phyloP scores from a whole-genome alignment of 2,113 vertebrate species.

The Theristicus caerulescens region DNA sequence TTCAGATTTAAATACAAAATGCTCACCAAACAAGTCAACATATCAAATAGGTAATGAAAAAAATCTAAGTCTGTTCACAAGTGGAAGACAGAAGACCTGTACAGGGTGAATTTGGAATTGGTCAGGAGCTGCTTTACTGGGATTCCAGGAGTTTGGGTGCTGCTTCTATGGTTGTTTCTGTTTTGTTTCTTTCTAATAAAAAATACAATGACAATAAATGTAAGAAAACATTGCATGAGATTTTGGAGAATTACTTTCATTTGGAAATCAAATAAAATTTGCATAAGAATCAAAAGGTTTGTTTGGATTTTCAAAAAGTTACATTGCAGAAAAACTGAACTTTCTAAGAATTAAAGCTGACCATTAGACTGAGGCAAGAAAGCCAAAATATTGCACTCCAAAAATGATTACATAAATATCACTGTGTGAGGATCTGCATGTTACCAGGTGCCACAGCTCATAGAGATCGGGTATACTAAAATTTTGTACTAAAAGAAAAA shows the following conservation, averaged over 20 bases:
- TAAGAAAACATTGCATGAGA: neutral
- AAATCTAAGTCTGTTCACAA: neutral
- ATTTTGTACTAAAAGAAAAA: neutral
- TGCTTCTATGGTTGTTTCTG: neutral
- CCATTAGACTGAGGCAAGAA: neutral
- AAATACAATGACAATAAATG: neutral
- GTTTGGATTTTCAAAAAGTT: neutral
- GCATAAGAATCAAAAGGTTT: neutral
- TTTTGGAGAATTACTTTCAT: neutral
- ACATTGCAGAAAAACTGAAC: neutral
- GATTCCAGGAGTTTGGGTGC: neutral
- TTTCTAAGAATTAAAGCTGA: neutral
- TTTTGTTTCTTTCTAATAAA: neutral
- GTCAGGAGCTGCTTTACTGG: neutral
- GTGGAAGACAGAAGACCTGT: neutral
- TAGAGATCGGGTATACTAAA: neutral
- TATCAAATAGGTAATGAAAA: neutral
- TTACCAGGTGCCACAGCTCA: neutral
- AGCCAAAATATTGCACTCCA: neutral
- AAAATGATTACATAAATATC: neutral
- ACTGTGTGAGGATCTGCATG: neutral
- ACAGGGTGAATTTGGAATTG: neutral
- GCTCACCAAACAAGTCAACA: neutral
- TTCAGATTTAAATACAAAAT: neutral
- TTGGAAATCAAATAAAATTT: neutral